Conservation (phyloP, 2,113 vertebrate genomes). For the Myanophis thanlyinensis region DNA sequence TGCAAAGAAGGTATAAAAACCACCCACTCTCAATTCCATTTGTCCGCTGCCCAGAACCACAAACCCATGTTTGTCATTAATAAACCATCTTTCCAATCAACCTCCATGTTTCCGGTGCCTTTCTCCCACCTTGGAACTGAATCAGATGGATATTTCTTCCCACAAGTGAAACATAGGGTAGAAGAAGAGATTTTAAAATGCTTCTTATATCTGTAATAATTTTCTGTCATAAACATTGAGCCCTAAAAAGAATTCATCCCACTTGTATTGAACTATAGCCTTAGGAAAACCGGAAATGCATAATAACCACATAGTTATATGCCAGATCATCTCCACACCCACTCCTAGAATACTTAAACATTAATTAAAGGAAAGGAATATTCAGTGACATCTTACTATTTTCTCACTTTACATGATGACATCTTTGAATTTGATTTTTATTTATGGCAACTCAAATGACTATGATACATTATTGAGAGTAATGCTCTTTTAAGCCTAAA, state of each 20-base stretch:
- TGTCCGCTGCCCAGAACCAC: too few relatives aligned
- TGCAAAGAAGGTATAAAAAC: too few relatives aligned
- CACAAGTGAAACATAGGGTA: neutral
- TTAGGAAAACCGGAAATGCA: neutral
- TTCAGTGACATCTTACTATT: neutral
- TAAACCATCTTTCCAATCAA: too few relatives aligned
- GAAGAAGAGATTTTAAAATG: neutral
- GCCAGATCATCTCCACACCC: neutral
- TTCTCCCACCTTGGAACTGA: too few relatives aligned
- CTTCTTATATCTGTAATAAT: neutral
- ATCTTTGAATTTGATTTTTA: neutral
- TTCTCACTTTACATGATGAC: too few relatives aligned
- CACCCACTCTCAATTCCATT: too few relatives aligned
- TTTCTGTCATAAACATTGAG: neutral
- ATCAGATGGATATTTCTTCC: too few relatives aligned
- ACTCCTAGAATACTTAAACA: neutral
- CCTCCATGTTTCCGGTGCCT: too few relatives aligned
- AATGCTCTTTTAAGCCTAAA: neutral
- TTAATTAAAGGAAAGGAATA: neutral
- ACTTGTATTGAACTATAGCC: neutral
- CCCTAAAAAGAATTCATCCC: neutral
- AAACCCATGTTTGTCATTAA: too few relatives aligned
- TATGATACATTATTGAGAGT: neutral
- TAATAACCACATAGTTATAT: neutral
- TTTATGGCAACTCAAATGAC: neutral